These are phyloP conservation scores for Colostygia pectinataria DNA, from an alignment of 2,888 invertebrate species.

Conservation along the genomic window DNA sequence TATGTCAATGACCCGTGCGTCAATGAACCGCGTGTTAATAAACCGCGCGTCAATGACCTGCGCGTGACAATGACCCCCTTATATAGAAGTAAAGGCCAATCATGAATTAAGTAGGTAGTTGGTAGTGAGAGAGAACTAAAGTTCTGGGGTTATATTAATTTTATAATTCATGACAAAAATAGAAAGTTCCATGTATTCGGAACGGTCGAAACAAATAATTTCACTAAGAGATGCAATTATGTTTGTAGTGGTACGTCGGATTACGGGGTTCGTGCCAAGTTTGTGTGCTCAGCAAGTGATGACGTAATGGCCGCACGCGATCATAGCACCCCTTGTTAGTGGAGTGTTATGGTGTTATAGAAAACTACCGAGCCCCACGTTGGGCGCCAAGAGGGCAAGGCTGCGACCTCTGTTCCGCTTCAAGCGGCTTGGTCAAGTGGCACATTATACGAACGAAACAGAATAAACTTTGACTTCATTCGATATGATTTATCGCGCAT, in stretches of 20 bases:
- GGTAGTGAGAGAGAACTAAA: no score
- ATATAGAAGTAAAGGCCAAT: no score
- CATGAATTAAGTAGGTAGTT: no score
- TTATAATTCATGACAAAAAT: no score
- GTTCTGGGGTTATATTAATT: no score
- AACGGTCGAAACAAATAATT: not conserved
- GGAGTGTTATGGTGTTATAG: slow-evolving; percentile 33
- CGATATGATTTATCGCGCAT: not conserved
- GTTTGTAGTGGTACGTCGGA: slow-evolving; percentile 23
- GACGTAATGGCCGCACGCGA: slow-evolving; percentile 54
- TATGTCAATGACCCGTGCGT: no score
- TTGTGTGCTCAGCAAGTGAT: slow-evolving; percentile 40
- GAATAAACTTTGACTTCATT: slow-evolving; percentile 31
- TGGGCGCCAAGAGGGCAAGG: slow-evolving; percentile 60
- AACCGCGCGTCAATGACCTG: no score
- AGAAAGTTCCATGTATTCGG: not conserved
- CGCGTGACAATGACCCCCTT: no score
- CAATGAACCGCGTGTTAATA: no score
- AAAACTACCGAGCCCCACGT: slow-evolving; percentile 35
- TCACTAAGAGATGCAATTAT: slow-evolving; percentile 3
- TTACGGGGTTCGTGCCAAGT: slow-evolving; percentile 36
- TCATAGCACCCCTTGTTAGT: slow-evolving; percentile 39
- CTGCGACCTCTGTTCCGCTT: slow-evolving; percentile 46
- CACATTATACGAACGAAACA: slow-evolving; percentile 35
- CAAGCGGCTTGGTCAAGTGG: slow-evolving; percentile 33